Evolutionary conservation across 2,113 vertebrate genomes (phyloP).

Genomic region (Platysternon megacephalum): DNA sequence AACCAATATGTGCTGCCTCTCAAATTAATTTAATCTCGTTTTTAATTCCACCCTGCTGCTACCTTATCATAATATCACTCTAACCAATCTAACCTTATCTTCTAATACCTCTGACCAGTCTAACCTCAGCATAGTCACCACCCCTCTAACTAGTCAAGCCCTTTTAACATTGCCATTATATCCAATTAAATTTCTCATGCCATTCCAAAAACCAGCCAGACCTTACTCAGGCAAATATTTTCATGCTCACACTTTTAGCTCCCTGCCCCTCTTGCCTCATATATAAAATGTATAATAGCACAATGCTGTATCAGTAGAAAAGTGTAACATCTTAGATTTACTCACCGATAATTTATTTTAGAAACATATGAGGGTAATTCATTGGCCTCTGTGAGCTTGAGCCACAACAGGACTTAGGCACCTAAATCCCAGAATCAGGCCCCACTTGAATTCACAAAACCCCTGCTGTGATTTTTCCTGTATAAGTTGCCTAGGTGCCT

Average conservation of each 20-base stretch:
- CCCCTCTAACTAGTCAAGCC: not conserved
- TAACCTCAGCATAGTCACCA: not conserved
- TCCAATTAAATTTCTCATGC: not conserved
- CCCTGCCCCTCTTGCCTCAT: not conserved
- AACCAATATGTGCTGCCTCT: constrained; percentile 38
- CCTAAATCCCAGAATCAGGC: not conserved
- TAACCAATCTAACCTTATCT: constrained; percentile 16
- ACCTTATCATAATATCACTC: constrained; percentile 6
- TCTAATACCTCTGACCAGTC: constrained; percentile 5
- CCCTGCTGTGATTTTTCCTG: not conserved
- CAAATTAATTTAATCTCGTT: not conserved
- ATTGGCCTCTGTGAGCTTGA: not conserved
- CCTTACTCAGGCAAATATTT: not conserved
- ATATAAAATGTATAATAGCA: not conserved
- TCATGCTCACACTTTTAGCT: not conserved
- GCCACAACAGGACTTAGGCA: not conserved
- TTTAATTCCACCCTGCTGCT: constrained; percentile 37
- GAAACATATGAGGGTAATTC: not conserved
- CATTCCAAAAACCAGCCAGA: not conserved
- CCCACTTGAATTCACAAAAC: not conserved
- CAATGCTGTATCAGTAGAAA: not conserved
- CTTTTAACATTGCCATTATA: not conserved
- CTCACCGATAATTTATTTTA: rapidly evolving
- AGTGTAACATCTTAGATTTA: not conserved
- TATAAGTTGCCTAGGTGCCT: not conserved